phyloP scores from a whole-genome alignment of 2,888 invertebrate genomes.

The Rambutsinella grinnellia region DNA sequence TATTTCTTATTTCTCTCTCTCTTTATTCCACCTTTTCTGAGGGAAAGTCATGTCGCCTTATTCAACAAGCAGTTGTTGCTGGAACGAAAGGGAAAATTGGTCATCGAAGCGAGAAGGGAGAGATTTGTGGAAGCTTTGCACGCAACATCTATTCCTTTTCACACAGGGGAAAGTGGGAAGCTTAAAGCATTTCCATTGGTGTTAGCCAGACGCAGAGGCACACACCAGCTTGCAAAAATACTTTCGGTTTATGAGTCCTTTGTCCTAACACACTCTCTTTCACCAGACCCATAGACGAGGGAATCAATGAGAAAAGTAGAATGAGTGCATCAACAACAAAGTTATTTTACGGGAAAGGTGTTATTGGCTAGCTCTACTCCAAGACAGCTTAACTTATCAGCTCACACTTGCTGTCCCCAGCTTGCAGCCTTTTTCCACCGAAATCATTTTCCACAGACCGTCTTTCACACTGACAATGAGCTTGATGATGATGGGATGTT shows the following conservation, averaged over 20 bases:
- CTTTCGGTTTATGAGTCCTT: background rate
- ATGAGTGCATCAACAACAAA: constrained; percentile 17
- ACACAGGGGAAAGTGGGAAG: constrained; percentile 6
- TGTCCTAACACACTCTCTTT: background rate
- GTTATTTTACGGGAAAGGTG: constrained; percentile 21
- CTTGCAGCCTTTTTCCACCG: constrained; percentile 3
- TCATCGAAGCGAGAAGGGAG: constrained; percentile 61
- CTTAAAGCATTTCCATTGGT: constrained; percentile 4
- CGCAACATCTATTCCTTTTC: constrained; percentile 57
- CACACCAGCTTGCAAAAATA: background rate
- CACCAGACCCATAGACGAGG: background rate
- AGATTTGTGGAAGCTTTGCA: constrained; percentile 65
- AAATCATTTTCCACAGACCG: constrained; percentile 1
- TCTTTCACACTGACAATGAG: background rate
- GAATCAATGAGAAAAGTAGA: background rate
- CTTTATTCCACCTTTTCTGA: constrained; percentile 9
- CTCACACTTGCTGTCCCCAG: constrained; percentile 25
- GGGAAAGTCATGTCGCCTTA: constrained; percentile 19
- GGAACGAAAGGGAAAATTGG: constrained; percentile 56
- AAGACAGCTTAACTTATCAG: constrained; percentile 37
- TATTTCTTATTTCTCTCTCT: constrained; percentile 16
- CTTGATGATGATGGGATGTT: constrained; percentile 2
- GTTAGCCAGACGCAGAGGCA: background rate
- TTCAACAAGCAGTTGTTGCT: constrained; percentile 67
- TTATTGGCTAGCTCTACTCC: constrained; percentile 12